Evolutionary conservation across 2,113 vertebrate genomes (phyloP), one percentile per base, ranked within the genome.

Genomic region (Perognathus longimembris): DNA sequence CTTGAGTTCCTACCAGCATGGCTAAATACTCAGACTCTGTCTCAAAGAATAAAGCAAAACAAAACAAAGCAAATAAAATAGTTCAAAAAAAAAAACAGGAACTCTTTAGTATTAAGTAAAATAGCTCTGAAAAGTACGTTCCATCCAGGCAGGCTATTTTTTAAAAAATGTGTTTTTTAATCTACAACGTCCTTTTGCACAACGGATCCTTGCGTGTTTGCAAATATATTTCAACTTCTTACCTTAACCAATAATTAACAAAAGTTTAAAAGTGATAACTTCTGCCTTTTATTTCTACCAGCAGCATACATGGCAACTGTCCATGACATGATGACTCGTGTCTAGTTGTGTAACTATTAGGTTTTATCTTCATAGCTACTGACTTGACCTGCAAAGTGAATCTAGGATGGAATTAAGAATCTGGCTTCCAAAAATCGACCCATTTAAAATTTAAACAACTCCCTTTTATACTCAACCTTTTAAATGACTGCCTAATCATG

Each of bases 401-500:
- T 67, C 74, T 85, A 36, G 28, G 17, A 88, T 63, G 28, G 38
- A 93, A 89, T 81, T 80, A 85, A 6, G 32, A 90, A 87, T 66
- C 42, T 88, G 36, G 54, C 42, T 89, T 94, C 26, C 20, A 82
- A 92, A 88, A 71, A 74, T 26, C 34, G 90, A 42, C 30, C 7
- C 87, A 90, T 85, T 84, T 84, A 18, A 92, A 88, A 89, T 85
- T 69, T 81, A 82, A 89, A 59, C 34, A 85, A 85, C 30, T 83
- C 24, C 85, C 66, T 88, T 85, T 83, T n/a, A 32, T 40, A 79
- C 54, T 88, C 54, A 82, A 81, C 32, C 24, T 77, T 92, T 87
- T 81, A 75, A 88, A 38, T 88, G 91, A 89, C 34, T 77, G 66
- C 24, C 66, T 85, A 74, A 54, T 82, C 69, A 81, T 74, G 54